Percentiles rank a stretch among this genome's conserved stretches.
These are phyloP conservation scores for Bemisia tabaci DNA, from an alignment of 1,140 invertebrate species.

Conservation along the genomic window DNA sequence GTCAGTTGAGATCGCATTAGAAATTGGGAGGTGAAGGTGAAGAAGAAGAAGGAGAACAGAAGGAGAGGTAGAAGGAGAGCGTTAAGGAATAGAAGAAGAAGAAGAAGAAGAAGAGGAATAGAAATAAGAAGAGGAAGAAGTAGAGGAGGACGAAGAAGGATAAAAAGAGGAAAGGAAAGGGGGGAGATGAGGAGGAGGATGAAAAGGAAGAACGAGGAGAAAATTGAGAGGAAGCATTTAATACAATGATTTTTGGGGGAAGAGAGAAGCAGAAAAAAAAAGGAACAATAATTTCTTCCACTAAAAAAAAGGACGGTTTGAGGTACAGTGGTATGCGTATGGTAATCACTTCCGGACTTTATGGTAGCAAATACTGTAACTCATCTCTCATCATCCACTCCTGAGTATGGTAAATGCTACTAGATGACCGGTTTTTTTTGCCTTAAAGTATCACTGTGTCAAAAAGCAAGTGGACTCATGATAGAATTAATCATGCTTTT, in stretches of 20 bases:
- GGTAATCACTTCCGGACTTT: too few relatives aligned
- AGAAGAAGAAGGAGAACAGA: neutral
- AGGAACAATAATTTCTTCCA: neutral
- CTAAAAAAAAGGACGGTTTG: too few relatives aligned
- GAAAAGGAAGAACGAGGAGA: neutral
- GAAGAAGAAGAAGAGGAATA: neutral
- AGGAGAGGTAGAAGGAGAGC: neutral
- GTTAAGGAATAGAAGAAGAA: neutral
- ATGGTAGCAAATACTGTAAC: too few relatives aligned
- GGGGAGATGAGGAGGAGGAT: neutral
- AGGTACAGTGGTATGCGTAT: too few relatives aligned
- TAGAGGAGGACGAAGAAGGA: neutral
- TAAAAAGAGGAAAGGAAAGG: neutral
- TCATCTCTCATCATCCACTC: too few relatives aligned
- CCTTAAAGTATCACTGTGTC: too few relatives aligned
- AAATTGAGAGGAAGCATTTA: neutral
- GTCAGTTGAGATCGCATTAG: too few relatives aligned
- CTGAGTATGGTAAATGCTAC: too few relatives aligned
- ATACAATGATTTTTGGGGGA: too few relatives aligned
- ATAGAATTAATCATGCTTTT: too few relatives aligned
- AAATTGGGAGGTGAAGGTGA: neutral
- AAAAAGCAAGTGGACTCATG: too few relatives aligned
- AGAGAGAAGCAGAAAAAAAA: neutral
- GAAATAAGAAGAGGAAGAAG: neutral
- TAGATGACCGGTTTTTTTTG: too few relatives aligned